Evolutionary conservation across 35 echinoderm and acorn worm genomes (phyloP), one percentile per base, ranked within the genome.

Genomic region (Acanthaster planci): DNA sequence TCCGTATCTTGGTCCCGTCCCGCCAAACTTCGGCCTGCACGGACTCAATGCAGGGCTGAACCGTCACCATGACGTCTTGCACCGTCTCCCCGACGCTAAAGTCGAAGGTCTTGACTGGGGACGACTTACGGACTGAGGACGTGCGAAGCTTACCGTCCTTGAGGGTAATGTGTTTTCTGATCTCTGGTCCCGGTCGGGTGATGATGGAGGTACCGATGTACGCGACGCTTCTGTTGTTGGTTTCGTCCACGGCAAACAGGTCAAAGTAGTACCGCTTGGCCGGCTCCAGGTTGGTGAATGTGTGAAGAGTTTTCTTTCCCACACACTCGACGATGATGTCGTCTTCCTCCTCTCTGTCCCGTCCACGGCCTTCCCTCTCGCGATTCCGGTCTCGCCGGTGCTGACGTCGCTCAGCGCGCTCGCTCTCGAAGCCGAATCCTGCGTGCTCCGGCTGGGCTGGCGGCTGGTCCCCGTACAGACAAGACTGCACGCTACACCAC

Each of bases 221-320:
- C 6, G 88, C 68, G 0, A 89, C 87, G 55, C 95, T 97, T 23
- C 85, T 77, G 76, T 97, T 97, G 19, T 87, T 97, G 34, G 38
- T 51, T 23, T 89, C 85, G 58, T 97, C 87, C 7, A 97, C 81
- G 4, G 95, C 95, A 54, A 97, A 97, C 19, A 97, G 81, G 51
- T 97, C 95, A 39, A 97, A 78, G 76, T 82, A 97, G 51, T 97
- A 97, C 17, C 50, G 86, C 19, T 56, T 79, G 5, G 80, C 92
- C n/a, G 95, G 88, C 35, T 88, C 77, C 37, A 97, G 64, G 72
- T 97, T 90, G 30, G 91, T 97, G 42, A 91, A 78, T 15, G 91
- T 97, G 88, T 97, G 95, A 5, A 93, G 81, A 0, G 88, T 97
- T 54, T 97, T 97, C 40, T 67, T 54, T 0, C 95, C 95, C 15